Evolutionary conservation across 2,113 vertebrate genomes (phyloP).

Genomic region (Urocynchramus pylzowi): DNA sequence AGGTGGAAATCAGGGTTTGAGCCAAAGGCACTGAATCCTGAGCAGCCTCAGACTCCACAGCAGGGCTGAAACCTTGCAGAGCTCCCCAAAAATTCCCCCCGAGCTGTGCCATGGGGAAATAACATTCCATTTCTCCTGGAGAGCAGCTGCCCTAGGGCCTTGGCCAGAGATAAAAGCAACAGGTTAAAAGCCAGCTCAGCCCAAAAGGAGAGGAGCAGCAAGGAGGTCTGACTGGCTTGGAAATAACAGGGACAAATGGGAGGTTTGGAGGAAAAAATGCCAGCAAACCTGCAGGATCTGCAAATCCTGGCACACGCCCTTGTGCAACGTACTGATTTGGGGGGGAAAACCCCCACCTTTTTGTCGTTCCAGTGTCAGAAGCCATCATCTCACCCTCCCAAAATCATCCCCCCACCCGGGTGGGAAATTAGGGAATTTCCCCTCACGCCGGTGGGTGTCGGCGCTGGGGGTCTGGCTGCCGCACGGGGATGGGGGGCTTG

Average conservation of each 20-base stretch:
- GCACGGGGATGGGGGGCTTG: rapidly evolving
- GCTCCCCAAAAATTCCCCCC: neutral
- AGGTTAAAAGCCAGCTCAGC: conserved; percentile 1
- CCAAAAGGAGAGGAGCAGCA: neutral
- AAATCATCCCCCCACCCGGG: neutral
- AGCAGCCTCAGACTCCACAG: neutral
- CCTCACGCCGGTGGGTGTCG: neutral
- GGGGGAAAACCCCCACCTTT: rapidly evolving
- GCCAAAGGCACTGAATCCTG: neutral
- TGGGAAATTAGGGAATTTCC: neutral
- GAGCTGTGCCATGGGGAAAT: neutral
- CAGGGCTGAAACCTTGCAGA: neutral
- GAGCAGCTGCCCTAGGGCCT: neutral
- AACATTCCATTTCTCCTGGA: neutral
- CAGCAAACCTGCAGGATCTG: neutral
- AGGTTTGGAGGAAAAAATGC: neutral
- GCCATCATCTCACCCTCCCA: neutral
- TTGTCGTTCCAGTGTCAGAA: neutral
- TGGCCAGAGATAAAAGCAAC: neutral
- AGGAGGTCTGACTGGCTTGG: neutral
- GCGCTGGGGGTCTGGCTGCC: neutral
- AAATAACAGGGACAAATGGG: neutral
- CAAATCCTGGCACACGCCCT: neutral
- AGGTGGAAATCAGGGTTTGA: neutral
- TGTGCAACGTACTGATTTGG: rapidly evolving